These are phyloP conservation scores for Aleadryas rufinucha DNA, from an alignment of 2,113 vertebrate genomes.

Conservation along the genomic window DNA sequence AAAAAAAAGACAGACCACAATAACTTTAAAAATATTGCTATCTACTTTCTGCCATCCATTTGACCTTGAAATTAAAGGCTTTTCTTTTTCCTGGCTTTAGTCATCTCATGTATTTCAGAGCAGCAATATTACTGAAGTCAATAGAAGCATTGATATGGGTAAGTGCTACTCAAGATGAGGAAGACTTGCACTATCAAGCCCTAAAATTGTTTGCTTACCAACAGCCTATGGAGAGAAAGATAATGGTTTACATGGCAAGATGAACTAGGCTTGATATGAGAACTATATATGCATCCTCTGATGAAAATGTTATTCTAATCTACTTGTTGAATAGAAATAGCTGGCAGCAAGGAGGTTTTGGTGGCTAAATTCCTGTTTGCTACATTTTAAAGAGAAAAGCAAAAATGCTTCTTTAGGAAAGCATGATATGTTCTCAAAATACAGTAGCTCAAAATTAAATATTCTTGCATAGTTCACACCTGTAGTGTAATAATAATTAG, in stretches of 20 bases:
- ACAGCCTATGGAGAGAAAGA: background rate
- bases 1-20: background rate
- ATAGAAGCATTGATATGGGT: background rate
- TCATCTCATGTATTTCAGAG: background rate
- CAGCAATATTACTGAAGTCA: slow-evolving; percentile 1
- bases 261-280: background rate
- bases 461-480: background rate
- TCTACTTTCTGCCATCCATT: background rate
- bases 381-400: background rate
- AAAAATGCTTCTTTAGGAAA: background rate
- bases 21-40: background rate
- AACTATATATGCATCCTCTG: background rate
- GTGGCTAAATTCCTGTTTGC: background rate
- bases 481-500: background rate
- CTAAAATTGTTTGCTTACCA: slow-evolving; percentile 28
- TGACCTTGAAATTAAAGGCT: slow-evolving; percentile 40
- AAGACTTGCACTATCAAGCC: slow-evolving; percentile 21
- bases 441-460: slow-evolving; percentile 6
- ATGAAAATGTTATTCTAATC: background rate
- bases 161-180: slow-evolving; percentile 12
- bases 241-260: background rate
- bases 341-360: background rate
- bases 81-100: background rate
- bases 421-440: background rate
- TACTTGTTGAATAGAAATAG: background rate